Evolutionary conservation across 2,888 invertebrate genomes (phyloP).

Genomic region (Listrodromus nycthemerus): DNA sequence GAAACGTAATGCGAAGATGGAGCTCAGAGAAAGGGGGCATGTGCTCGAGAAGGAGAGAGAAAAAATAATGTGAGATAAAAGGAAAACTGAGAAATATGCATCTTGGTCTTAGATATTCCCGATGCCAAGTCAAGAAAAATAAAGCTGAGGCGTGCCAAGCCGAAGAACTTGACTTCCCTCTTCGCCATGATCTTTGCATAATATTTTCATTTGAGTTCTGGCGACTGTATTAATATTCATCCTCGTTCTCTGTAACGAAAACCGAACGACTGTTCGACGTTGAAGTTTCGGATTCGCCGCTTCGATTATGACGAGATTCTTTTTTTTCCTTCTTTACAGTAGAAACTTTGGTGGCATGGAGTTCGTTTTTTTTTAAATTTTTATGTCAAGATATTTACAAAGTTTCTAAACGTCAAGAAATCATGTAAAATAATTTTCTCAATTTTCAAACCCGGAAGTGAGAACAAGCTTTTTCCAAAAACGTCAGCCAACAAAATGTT

Average conservation of each 20-base stretch:
- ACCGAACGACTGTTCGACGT: neutral
- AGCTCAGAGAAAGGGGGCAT: conserved; percentile 10
- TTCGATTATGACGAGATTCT: neutral
- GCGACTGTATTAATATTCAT: conserved; percentile 1
- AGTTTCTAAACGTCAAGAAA: too few species aligned
- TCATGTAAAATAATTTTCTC: too few species aligned
- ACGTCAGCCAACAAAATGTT: neutral
- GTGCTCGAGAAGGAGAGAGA: neutral
- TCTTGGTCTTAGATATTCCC: conserved; percentile 30
- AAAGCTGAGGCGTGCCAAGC: conserved; percentile 4
- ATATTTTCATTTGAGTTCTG: conserved; percentile 12
- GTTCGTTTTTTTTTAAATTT: too few species aligned
- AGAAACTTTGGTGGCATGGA: too few species aligned
- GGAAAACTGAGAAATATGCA: conserved; percentile 13
- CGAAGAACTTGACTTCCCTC: conserved; percentile 14
- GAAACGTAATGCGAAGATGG: conserved; percentile 42
- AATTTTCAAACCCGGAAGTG: too few species aligned
- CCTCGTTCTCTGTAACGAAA: conserved; percentile 9
- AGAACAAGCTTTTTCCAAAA: neutral
- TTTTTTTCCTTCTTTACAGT: too few species aligned
- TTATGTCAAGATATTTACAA: too few species aligned
- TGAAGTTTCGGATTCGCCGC: neutral
- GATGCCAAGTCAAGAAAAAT: conserved; percentile 24
- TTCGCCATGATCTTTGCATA: conserved; percentile 1
- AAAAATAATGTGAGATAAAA: neutral